A percentile compares a stretch with the other conserved stretches of the same genome.
phyloP scores from a whole-genome alignment of 2,888 invertebrate species.

The Ditula angustiorana region DNA sequence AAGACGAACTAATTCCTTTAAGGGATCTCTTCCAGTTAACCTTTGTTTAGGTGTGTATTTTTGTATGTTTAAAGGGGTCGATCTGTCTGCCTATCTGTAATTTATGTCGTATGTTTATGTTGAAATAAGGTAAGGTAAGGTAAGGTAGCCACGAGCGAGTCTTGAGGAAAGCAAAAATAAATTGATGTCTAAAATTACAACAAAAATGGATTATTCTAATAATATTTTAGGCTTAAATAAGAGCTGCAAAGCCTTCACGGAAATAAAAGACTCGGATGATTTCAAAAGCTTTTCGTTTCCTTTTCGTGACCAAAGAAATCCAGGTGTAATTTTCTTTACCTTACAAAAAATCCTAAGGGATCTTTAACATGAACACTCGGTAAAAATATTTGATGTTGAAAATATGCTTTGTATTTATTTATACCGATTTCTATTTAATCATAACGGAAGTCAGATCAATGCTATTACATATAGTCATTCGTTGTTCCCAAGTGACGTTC shows the following conservation, averaged over 20 bases:
- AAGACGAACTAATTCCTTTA: no score
- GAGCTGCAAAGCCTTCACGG: slow-evolving; percentile 11
- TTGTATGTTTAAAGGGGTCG: no score
- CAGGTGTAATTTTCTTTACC: slow-evolving; percentile 17
- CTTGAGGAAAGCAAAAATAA: no score
- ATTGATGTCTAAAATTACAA: no score
- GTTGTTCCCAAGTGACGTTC: no score
- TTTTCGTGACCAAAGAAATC: slow-evolving; percentile 9
- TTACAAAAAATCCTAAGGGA: slow-evolving; percentile 7
- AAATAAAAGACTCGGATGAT: slow-evolving; percentile 5
- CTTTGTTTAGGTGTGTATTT: no score
- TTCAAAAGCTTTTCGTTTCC: slow-evolving; percentile 8
- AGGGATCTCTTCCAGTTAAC: no score
- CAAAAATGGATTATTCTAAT: background rate
- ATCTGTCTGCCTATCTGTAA: no score
- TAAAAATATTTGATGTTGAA: slow-evolving; percentile 14
- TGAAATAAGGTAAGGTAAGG: no score
- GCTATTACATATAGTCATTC: no score
- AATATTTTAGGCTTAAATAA: slow-evolving; percentile 17
- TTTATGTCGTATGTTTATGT: no score
- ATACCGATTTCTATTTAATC: background rate
- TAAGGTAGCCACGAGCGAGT: no score
- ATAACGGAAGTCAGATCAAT: background rate
- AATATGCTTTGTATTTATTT: slow-evolving; percentile 2
- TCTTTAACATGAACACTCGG: slow-evolving; percentile 12